phyloP scores from a whole-genome alignment of 2,888 invertebrate genomes.

The Lapara coniferarum region DNA sequence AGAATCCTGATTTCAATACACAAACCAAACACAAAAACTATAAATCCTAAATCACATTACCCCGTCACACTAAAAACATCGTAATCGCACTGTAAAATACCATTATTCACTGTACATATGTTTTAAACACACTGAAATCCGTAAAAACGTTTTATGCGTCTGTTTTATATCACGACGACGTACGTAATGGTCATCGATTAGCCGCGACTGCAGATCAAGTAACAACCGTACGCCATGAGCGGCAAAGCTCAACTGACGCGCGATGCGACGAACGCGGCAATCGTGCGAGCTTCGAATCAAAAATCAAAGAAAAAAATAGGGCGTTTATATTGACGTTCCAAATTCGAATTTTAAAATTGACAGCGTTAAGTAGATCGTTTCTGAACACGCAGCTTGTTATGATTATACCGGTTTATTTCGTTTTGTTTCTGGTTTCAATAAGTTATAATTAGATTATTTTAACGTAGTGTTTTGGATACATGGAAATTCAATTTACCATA shows the following conservation, averaged over 20 bases:
- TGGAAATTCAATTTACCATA: no score
- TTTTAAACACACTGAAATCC: conserved; percentile 28
- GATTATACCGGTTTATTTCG: not conserved
- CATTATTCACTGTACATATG: conserved; percentile 25
- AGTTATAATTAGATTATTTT: no score
- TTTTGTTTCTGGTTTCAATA: not conserved
- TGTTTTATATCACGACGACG: conserved; percentile 26
- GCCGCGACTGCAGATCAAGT: not conserved
- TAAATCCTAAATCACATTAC: conserved; percentile 26
- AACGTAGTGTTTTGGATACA: no score
- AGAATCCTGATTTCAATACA: conserved; percentile 16
- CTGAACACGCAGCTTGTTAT: not conserved
- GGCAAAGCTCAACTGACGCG: conserved; percentile 28
- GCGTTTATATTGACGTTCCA: conserved; percentile 17
- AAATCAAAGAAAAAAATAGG: conserved; percentile 22
- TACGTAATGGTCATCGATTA: conserved; percentile 24
- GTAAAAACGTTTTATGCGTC: conserved; percentile 21
- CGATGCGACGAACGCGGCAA: conserved; percentile 22
- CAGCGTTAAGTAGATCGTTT: conserved; percentile 19
- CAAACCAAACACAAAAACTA: conserved; percentile 17
- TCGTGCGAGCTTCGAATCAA: conserved; percentile 19
- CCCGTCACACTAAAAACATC: conserved; percentile 23
- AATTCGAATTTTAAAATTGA: conserved; percentile 20
- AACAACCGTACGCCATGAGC: conserved; percentile 13
- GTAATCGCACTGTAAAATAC: conserved; percentile 24